These are phyloP conservation scores for Chalcis sispes DNA, from an alignment of 2,888 invertebrate species.

Conservation along the genomic window DNA sequence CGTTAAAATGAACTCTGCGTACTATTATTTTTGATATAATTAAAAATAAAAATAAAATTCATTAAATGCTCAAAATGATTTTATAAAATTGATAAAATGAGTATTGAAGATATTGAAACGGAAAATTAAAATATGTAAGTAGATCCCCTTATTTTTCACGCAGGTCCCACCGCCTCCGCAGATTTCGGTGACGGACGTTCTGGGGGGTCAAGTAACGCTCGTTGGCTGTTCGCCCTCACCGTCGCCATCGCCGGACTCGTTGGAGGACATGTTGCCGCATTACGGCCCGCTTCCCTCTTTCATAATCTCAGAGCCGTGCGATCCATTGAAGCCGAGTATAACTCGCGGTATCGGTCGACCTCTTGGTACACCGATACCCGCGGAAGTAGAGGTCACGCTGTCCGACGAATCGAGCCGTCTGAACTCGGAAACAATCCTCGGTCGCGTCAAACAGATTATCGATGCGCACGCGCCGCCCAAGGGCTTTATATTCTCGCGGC, in stretches of 20 bases:
- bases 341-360: constrained; percentile 85
- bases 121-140: constrained; percentile 42
- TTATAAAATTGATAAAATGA: background rate
- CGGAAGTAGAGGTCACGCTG: constrained; percentile 83
- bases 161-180: constrained; percentile 86
- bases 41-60: no score
- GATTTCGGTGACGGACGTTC: constrained; percentile 94
- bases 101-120: no score
- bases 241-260: constrained; percentile 73
- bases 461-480: constrained; percentile 87
- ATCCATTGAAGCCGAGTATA: constrained; percentile 86
- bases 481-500: constrained; percentile 78
- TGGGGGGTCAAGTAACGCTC: constrained; percentile 89
- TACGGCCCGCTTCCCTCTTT: constrained; percentile 77
- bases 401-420: constrained; percentile 88
- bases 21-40: no score
- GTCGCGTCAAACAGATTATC: constrained; percentile 87
- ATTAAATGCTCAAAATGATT: background rate
- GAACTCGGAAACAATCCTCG: constrained; percentile 87
- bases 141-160: constrained; percentile 53
- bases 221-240: constrained; percentile 86
- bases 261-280: constrained; percentile 71
- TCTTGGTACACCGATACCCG: constrained; percentile 67
- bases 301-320: constrained; percentile 85
- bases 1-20: constrained; percentile 12